Conservation (phyloP, 2,888 invertebrate species). For the Drosophila siamana region DNA sequence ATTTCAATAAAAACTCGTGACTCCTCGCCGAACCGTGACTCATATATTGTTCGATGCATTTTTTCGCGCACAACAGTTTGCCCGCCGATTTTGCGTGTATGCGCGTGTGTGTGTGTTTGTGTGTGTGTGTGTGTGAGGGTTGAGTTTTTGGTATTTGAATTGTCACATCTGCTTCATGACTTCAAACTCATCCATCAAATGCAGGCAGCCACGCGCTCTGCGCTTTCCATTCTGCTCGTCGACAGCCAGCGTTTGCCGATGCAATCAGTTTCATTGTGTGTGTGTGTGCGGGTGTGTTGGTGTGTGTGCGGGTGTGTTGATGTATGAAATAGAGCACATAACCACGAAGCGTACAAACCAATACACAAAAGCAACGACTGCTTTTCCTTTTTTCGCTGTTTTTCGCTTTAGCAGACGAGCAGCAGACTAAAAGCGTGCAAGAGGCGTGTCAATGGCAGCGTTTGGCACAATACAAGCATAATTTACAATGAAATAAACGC, state of each 20-base stretch:
- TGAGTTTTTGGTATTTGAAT: constrained; percentile 79
- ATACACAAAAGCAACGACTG: constrained; percentile 41
- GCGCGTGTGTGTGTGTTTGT: constrained; percentile 25
- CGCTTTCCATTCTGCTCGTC: constrained; percentile 46
- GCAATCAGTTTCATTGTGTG: constrained; percentile 77
- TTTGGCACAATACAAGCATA: constrained; percentile 63
- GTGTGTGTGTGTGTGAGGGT: constrained; percentile 33
- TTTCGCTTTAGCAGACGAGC: too few species aligned
- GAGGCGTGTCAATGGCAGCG: constrained; percentile 30
- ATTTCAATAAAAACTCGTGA: constrained; percentile 78
- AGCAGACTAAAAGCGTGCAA: constrained; percentile 38
- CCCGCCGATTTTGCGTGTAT: constrained; percentile 30
- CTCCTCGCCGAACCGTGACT: constrained; percentile 52
- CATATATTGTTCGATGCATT: constrained; percentile 70
- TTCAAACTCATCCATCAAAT: constrained; percentile 78
- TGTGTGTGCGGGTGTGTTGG: too few species aligned
- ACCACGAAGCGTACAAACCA: constrained; percentile 64
- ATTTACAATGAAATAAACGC: constrained; percentile 55
- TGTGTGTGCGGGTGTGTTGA: constrained; percentile 18
- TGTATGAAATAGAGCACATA: constrained; percentile 63
- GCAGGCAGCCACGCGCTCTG: constrained; percentile 60
- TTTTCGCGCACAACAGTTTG: constrained; percentile 54
- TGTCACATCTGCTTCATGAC: constrained; percentile 80
- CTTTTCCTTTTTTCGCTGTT: too few species aligned
- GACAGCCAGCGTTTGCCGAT: constrained; percentile 70